These are phyloP conservation scores for Taphrorychus bicolor DNA, from an alignment of 2,888 invertebrate species.

Conservation along the genomic window DNA sequence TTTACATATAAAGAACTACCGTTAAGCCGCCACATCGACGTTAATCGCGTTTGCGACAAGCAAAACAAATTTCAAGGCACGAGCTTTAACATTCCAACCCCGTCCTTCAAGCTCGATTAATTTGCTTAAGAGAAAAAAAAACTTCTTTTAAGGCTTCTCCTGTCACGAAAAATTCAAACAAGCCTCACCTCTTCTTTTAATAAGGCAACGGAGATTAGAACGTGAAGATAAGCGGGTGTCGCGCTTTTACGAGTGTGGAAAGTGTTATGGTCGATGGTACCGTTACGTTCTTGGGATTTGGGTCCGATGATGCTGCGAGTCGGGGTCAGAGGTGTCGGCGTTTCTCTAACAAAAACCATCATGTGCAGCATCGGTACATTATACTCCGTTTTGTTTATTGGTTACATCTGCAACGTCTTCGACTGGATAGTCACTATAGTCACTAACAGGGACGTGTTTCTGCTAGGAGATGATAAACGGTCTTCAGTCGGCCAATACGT, in stretches of 20 bases:
- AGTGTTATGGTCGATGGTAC: conserved; percentile 32
- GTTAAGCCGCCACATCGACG: neutral
- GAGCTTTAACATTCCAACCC: neutral
- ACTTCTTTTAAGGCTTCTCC: neutral
- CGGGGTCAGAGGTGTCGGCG: conserved; percentile 35
- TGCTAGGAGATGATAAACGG: too few species aligned
- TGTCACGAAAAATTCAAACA: neutral
- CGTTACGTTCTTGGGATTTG: conserved; percentile 37
- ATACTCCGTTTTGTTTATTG: neutral
- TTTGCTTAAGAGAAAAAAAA: neutral
- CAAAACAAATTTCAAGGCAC: neutral
- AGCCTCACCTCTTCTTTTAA: neutral
- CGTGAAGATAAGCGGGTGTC: conserved; percentile 17
- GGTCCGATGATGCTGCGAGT: conserved; percentile 23
- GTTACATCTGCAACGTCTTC: too few species aligned
- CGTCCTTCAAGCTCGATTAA: neutral
- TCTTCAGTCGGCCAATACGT: too few species aligned
- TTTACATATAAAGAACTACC: conserved; percentile 3
- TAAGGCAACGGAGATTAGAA: conserved; percentile 10
- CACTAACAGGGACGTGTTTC: too few species aligned
- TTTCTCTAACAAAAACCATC: conserved; percentile 18
- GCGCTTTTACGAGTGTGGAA: conserved; percentile 11
- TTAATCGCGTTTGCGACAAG: neutral
- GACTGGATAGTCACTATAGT: too few species aligned
- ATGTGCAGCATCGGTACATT: neutral